A percentile compares a stretch with the other conserved stretches of the same genome.
These are phyloP conservation scores for Hemicordylus capensis DNA, from an alignment of 2,113 vertebrate genomes.

Conservation along the genomic window DNA sequence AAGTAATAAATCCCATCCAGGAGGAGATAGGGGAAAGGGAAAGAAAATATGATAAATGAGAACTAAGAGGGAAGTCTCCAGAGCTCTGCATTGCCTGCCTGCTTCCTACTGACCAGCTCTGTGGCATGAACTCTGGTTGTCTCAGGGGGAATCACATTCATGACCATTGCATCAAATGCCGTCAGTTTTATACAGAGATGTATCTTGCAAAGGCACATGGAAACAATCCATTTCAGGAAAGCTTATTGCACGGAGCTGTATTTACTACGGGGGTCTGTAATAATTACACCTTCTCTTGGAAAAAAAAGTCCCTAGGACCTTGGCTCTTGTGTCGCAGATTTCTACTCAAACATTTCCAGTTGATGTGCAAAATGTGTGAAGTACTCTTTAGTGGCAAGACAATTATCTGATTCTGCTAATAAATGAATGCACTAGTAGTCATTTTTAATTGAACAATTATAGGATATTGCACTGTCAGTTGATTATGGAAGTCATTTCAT, in stretches of 20 bases:
- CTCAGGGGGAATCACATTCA: background rate
- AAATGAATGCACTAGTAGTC: conserved; percentile 90
- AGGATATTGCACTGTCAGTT: conserved; percentile 86
- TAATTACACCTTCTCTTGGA: conserved; percentile 79
- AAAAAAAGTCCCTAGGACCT: conserved; percentile 77
- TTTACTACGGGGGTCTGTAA: conserved; percentile 79
- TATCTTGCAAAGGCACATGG: conserved; percentile 43
- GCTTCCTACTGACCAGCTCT: conserved; percentile 36
- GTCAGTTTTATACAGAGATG: conserved; percentile 50
- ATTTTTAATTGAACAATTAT: conserved; percentile 98
- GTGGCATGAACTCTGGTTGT: conserved; percentile 35
- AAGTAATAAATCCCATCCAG: conserved; percentile 36
- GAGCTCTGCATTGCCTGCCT: conserved; percentile 15
- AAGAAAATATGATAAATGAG: conserved; percentile 26
- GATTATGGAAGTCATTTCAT: conserved; percentile 87
- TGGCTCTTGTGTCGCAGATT: conserved; percentile 77
- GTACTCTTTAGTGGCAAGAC: conserved; percentile 86
- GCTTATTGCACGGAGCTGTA: conserved; percentile 74
- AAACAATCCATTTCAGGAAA: conserved; percentile 25
- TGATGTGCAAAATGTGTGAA: conserved; percentile 84
- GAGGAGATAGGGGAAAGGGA: background rate
- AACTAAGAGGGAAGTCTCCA: background rate
- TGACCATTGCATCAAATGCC: conserved; percentile 54
- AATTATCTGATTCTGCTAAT: conserved; percentile 92
- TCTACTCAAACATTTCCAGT: conserved; percentile 84